Percentiles rank a stretch among this genome's conserved stretches.
Conservation (phyloP, 2,113 vertebrate genomes). For the Cololabis saira region DNA sequence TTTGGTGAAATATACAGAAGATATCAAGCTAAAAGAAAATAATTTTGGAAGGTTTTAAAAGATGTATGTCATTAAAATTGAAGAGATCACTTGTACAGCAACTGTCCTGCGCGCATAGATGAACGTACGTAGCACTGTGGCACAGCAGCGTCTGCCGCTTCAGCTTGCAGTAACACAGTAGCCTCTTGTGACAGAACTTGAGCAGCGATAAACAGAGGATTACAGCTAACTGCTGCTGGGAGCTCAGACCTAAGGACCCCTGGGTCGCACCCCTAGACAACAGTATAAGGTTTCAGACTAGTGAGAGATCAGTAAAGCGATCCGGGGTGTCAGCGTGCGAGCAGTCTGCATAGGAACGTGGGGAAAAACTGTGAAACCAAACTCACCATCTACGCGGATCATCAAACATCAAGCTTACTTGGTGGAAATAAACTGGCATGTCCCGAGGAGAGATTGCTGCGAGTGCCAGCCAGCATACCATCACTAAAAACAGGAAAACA, state of each 20-base stretch:
- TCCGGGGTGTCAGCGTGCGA: conserved; percentile 36
- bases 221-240: conserved; percentile 53
- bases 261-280: conserved; percentile 20
- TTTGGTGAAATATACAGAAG: no score
- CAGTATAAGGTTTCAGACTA: conserved; percentile 66
- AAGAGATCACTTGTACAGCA: background rate
- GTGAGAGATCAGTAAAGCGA: conserved; percentile 67
- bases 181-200: conserved; percentile 35
- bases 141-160: conserved; percentile 1
- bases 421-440: conserved; percentile 66
- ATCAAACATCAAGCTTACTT: conserved; percentile 45
- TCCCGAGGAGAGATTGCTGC: conserved; percentile 14
- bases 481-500: conserved; percentile 11
- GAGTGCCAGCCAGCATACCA: conserved; percentile 14
- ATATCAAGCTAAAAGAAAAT: no score
- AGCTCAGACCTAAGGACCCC: conserved; percentile 43
- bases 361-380: conserved; percentile 65
- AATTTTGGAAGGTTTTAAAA: no score
- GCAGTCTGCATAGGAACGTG: conserved; percentile 35
- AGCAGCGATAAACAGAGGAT: conserved; percentile 70
- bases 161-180: conserved; percentile 44
- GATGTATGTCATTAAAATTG: no score
- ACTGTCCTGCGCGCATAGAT: background rate
- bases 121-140: background rate
- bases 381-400: conserved; percentile 45